These are phyloP conservation scores for Onychostoma macrolepis DNA, from an alignment of 2,113 vertebrate genomes.

Conservation along the genomic window DNA sequence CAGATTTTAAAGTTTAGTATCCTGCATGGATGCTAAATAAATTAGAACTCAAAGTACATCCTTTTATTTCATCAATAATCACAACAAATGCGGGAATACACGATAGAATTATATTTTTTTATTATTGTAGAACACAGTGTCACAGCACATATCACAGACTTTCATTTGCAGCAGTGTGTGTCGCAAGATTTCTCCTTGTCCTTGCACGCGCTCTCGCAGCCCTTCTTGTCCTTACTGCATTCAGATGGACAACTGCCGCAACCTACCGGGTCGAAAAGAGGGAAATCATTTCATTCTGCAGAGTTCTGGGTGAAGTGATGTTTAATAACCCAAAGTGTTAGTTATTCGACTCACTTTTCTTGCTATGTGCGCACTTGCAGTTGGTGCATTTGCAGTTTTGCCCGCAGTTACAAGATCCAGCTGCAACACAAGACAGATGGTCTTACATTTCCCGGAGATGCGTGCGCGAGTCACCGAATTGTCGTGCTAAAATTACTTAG, in stretches of 20 bases:
- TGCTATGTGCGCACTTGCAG: constrained; percentile 28
- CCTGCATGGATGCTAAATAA: neutral
- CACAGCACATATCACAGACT: neutral
- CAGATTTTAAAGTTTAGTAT: too few relatives aligned
- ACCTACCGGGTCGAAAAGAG: neutral
- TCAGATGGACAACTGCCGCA: constrained; percentile 19
- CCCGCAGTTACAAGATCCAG: constrained; percentile 40
- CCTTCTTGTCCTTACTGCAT: constrained; percentile 41
- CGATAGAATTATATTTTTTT: neutral
- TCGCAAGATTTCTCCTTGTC: constrained; percentile 46
- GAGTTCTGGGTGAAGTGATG: neutral
- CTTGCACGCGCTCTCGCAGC: constrained; percentile 43
- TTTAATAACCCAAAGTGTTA: neutral
- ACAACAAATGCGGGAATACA: neutral
- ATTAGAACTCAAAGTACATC: neutral
- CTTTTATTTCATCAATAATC: neutral
- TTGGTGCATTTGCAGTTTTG: constrained; percentile 47
- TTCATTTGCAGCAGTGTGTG: constrained; percentile 44
- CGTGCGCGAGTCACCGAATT: neutral
- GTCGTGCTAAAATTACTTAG: neutral
- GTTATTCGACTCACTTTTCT: constrained; percentile 38
- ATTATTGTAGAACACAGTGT: neutral
- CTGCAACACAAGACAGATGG: constrained; percentile 6
- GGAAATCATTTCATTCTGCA: neutral
- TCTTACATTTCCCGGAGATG: neutral